Percentiles rank a stretch among this genome's conserved stretches.
These are phyloP conservation scores for Pammene aurita DNA, from an alignment of 2,888 invertebrate species.

Conservation along the genomic window DNA sequence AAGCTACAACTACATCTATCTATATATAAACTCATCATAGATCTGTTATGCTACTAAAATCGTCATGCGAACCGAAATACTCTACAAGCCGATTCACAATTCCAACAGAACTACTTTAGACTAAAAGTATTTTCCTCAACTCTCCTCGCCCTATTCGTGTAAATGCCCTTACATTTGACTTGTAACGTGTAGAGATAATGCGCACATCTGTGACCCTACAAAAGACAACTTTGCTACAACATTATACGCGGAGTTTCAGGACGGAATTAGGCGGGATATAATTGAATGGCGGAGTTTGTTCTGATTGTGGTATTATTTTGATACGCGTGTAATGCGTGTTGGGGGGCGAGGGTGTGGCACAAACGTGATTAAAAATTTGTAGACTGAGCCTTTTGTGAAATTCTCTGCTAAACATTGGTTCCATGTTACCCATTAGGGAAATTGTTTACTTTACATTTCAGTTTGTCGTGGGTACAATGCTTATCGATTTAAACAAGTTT, in stretches of 20 bases:
- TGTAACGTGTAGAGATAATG: constrained; percentile 62
- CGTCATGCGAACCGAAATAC: too few species aligned
- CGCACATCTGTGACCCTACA: constrained; percentile 60
- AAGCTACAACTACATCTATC: too few species aligned
- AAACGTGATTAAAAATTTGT: constrained; percentile 15
- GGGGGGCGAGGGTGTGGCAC: neutral
- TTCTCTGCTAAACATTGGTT: neutral
- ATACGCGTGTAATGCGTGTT: constrained; percentile 26
- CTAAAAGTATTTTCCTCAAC: constrained; percentile 12
- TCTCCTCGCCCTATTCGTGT: constrained; percentile 14
- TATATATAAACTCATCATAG: too few species aligned
- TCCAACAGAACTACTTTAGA: neutral
- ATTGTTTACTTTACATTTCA: neutral
- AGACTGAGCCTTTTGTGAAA: constrained; percentile 9
- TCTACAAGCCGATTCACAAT: too few species aligned
- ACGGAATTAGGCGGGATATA: constrained; percentile 26
- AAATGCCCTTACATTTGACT: constrained; percentile 45
- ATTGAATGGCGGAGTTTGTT: constrained; percentile 33
- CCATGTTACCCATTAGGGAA: neutral
- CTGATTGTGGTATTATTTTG: constrained; percentile 35
- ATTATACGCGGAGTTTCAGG: constrained; percentile 36
- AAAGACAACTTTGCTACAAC: constrained; percentile 44
- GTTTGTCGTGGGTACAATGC: neutral
- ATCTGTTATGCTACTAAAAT: too few species aligned
- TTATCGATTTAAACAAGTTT: neutral